Evolutionary conservation across 2,797 vertebrate species (phyloP).

Genomic region (Intellagama lesueurii): DNA sequence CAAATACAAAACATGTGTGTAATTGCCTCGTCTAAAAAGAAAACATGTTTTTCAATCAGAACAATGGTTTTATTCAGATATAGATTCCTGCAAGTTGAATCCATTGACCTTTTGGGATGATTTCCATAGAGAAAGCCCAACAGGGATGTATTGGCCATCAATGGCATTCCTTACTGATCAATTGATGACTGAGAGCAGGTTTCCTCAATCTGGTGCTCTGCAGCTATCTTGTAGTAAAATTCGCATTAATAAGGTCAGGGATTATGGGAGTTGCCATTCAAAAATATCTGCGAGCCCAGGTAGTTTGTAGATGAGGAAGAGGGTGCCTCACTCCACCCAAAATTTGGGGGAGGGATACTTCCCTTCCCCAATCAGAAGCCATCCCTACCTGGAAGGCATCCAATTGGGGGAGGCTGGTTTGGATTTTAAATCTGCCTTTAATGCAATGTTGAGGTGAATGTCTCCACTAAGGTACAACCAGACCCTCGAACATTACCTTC

Average conservation of each 20-base stretch:
- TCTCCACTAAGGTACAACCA: not conserved
- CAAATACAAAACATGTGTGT: too few relatives aligned
- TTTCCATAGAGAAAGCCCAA: not conserved
- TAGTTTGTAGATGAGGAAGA: too few relatives aligned
- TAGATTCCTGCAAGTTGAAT: too few relatives aligned
- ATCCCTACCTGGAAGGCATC: not conserved
- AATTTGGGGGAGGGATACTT: too few relatives aligned
- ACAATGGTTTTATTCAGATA: too few relatives aligned
- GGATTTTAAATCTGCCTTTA: not conserved
- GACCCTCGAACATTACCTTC: not conserved
- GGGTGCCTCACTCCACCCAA: too few relatives aligned
- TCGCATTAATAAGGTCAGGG: not conserved
- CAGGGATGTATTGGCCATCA: not conserved
- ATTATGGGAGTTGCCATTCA: not conserved
- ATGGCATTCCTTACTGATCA: too few relatives aligned
- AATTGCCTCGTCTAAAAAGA: too few relatives aligned
- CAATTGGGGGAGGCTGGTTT: not conserved
- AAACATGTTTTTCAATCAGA: too few relatives aligned
- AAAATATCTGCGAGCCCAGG: too few relatives aligned
- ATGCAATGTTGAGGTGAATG: not conserved
- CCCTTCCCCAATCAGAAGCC: not conserved
- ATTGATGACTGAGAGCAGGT: not conserved
- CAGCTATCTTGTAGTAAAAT: not conserved
- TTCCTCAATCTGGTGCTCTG: not conserved
- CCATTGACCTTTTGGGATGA: not conserved